These are phyloP conservation scores for Drosophila tanythrix DNA, from an alignment of 2,888 invertebrate genomes.

Conservation along the genomic window DNA sequence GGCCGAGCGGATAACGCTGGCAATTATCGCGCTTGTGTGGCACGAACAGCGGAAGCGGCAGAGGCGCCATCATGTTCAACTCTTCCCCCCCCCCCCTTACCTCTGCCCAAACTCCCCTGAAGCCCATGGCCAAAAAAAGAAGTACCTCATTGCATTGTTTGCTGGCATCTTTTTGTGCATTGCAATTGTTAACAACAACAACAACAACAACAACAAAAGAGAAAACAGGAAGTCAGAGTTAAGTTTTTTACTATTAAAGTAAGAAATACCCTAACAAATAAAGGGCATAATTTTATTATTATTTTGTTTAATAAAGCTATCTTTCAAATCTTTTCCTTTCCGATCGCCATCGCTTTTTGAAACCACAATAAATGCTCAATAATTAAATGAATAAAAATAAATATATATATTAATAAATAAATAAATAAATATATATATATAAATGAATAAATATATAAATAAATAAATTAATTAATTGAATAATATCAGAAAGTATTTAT, in stretches of 20 bases:
- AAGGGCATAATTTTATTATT: no score
- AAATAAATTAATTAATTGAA: no score
- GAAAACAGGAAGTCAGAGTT: slow-evolving; percentile 12
- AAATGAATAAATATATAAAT: no score
- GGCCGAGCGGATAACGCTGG: slow-evolving; percentile 79
- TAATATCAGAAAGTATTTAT: no score
- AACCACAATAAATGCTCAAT: neutral
- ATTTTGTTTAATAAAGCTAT: neutral
- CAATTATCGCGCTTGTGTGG: slow-evolving; percentile 80
- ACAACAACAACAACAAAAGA: slow-evolving; percentile 17
- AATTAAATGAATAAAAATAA: neutral
- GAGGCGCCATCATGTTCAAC: slow-evolving; percentile 77
- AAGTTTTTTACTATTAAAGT: neutral
- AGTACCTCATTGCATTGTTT: slow-evolving; percentile 23
- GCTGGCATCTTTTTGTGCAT: slow-evolving; percentile 61
- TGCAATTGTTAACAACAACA: slow-evolving; percentile 64
- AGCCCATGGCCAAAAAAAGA: slow-evolving; percentile 6
- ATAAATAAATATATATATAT: no score
- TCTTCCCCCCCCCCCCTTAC: neutral
- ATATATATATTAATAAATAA: neutral
- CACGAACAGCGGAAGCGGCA: slow-evolving; percentile 79
- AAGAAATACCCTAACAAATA: slow-evolving; percentile 7
- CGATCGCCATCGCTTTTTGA: no score
- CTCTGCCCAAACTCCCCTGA: neutral
- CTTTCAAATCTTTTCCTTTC: no score